Conservation (phyloP, 2,888 invertebrate species). For the Acanthosoma haemorrhoidale region DNA sequence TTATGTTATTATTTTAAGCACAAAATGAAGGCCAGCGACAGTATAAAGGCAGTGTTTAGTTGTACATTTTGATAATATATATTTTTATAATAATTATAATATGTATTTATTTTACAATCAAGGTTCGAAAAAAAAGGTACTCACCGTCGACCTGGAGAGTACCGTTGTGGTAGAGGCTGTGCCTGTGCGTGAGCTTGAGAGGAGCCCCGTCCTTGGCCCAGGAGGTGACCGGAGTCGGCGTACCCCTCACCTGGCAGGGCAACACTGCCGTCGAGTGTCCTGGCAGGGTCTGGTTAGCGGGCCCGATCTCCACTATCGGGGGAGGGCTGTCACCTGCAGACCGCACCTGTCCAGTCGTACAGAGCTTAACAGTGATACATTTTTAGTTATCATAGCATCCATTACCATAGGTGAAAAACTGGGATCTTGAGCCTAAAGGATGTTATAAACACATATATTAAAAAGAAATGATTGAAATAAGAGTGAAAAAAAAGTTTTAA, state of each 20-base stretch:
- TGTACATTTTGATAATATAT: too few relatives aligned
- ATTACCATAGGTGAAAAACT: conserved; percentile 41
- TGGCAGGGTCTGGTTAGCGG: conserved; percentile 76
- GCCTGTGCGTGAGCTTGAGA: conserved; percentile 52
- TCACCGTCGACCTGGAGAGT: conserved; percentile 70
- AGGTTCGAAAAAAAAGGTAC: too few relatives aligned
- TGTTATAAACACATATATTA: too few relatives aligned
- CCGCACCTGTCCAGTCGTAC: conserved; percentile 54
- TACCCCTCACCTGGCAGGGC: conserved; percentile 72
- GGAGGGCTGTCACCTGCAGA: conserved; percentile 73
- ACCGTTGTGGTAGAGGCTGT: conserved; percentile 61
- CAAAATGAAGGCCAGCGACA: too few relatives aligned
- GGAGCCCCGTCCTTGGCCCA: conserved; percentile 72
- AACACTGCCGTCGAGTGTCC: conserved; percentile 69
- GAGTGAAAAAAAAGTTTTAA: too few relatives aligned
- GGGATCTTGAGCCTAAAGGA: too few relatives aligned
- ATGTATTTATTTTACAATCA: too few relatives aligned
- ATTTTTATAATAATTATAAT: too few relatives aligned
- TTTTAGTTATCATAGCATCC: background rate
- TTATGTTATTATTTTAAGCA: too few relatives aligned
- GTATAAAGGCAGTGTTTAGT: too few relatives aligned
- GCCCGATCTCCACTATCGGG: conserved; percentile 76
- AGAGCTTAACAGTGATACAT: background rate
- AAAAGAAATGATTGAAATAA: too few relatives aligned
- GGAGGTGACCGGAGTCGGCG: conserved; percentile 62